Conservation (phyloP, 2,113 vertebrate genomes). For the zebrafish (Danio rerio) region GRCz12tu NC_133181.1:9789501-9790000, state of each 20-base stretch:
- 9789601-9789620: constrained; percentile 42
- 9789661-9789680: not conserved
- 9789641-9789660: constrained; percentile 32
- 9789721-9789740: constrained; percentile 3
- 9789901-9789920: constrained; percentile 44
- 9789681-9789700: constrained; percentile 2
- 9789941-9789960: constrained; percentile 1
- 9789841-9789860: constrained; percentile 30
- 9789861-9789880: constrained; percentile 33
- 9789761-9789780: constrained; percentile 27
- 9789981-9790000: not conserved
- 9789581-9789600: constrained; percentile 56
- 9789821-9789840: constrained; percentile 32
- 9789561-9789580: constrained; percentile 52
- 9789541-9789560: constrained; percentile 48
- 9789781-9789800: not conserved
- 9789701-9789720: constrained; percentile 10
- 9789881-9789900: constrained; percentile 30
- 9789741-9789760: constrained; percentile 33
- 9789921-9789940: constrained; percentile 32
- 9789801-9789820: constrained; percentile 21
- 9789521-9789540: constrained; percentile 28
- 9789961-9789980: not conserved
- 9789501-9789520: constrained; percentile 29
- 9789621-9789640: constrained; percentile 41